These are phyloP conservation scores for Peromyscus californicus DNA, from an alignment of 2,113 vertebrate species.

Conservation along the genomic window DNA sequence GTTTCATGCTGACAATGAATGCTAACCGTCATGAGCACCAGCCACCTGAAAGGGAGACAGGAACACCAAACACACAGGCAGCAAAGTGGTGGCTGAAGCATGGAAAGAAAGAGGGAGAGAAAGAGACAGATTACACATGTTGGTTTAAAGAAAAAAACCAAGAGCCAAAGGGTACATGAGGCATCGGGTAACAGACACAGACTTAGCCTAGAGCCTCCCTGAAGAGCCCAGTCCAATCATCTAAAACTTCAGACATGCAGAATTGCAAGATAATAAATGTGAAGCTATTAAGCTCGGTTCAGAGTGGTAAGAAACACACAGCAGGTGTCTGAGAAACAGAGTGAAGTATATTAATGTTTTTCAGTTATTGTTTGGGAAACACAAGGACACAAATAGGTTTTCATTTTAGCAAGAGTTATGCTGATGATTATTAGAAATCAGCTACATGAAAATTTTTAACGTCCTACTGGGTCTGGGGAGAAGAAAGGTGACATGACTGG, in stretches of 20 bases:
- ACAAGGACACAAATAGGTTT: background rate
- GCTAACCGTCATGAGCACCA: background rate
- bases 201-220: no score
- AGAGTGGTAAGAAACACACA: background rate
- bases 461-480: background rate
- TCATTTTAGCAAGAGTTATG: conserved; percentile 6
- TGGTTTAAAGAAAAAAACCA: background rate
- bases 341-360: background rate
- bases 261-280: background rate
- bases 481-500: accelerated
- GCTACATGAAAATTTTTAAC: background rate
- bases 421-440: background rate
- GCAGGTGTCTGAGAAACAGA: background rate
- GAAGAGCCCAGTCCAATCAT: background rate
- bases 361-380: background rate
- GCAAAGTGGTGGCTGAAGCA: background rate
- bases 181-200: background rate
- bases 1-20: background rate
- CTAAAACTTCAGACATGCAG: background rate
- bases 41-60: background rate
- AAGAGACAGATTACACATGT: no score
- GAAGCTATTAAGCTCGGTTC: background rate
- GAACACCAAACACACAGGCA: background rate
- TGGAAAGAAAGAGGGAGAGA: background rate
- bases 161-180: background rate